Base-by-base conservation (phyloP, 2,888 invertebrate genomes). In the Catotricha subobsoleta region DNA sequence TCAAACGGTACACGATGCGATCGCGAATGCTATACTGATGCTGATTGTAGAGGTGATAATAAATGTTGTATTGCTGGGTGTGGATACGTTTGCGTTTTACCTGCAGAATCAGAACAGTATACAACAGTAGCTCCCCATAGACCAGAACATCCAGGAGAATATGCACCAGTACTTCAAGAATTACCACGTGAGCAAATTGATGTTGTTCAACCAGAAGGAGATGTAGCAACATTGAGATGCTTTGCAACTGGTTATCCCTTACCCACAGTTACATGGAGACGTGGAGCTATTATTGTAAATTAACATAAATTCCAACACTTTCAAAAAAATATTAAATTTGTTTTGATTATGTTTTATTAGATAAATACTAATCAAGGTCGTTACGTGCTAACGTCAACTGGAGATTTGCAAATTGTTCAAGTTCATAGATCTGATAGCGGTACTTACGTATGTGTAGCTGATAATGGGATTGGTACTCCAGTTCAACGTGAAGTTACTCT, bases 61-160 rank as follows among this genome's bases (percentile, higher is more conserved):
- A 91, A 90, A 60, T 91, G 91, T 57, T 92, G 91, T 58, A 60
- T 62, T 46, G 75, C 74, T 51, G 83, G 80, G 39, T 90, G 91
- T 58, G 78, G 79, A 31, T 67, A 68, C 20, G 66, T 76, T 20
- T 91, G 90, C 54, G 60, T 75, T 3, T 66, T 64, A 43, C 75
- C 79, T 6, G 56, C 59, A 6, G 50, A 48, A 9, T 49, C 27
- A 51, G 5, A 54, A 6, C 41, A 35, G 6, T 56, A 50, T 15
- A 47, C 50, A 3, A 46, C 47, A 2, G 63, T 55, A 29, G 55
- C 63, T 10, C 67, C 67, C 1, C 49, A 47, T 16, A 18, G 16
- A 18, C 57, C 62, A 3, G 53, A 60, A 45, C 49, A 50, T 27
- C 62, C 63, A 16, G 65, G 70, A 45, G 64, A 68, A 0, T 58